A percentile compares a stretch with the other conserved stretches of the same genome.
phyloP scores from a whole-genome alignment of 1,140 invertebrate genomes.

The Gryllus bimaculatus region DNA sequence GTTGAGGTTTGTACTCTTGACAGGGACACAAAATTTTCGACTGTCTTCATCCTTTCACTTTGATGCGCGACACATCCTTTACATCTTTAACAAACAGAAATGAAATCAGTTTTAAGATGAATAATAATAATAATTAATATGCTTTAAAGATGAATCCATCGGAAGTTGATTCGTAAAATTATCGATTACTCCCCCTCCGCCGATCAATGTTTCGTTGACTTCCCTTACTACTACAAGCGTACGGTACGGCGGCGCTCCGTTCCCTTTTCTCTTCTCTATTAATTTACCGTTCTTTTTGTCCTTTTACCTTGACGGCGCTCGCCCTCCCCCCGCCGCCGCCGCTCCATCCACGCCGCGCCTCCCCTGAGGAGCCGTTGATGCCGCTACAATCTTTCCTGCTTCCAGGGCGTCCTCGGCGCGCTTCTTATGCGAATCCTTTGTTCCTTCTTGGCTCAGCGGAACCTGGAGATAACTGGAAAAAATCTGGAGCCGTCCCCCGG shows the following conservation, averaged over 20 bases:
- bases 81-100: too few relatives aligned
- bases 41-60: too few relatives aligned
- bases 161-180: too few relatives aligned
- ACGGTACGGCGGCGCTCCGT: not conserved
- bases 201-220: too few relatives aligned
- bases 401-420: not conserved
- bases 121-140: too few relatives aligned
- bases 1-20: too few relatives aligned
- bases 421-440: not conserved
- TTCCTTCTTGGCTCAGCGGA: not conserved
- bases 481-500: not conserved
- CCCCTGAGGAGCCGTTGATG: not conserved
- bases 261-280: not conserved
- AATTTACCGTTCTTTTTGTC: not conserved
- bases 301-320: not conserved
- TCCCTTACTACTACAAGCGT: not conserved
- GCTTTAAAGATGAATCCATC: too few relatives aligned
- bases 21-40: too few relatives aligned
- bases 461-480: conserved; percentile 4
- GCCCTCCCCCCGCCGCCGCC: not conserved
- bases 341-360: not conserved
- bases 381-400: not conserved
- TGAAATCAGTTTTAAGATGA: too few relatives aligned
- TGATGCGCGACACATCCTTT: too few relatives aligned
- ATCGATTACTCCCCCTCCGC: too few relatives aligned